phyloP scores from a whole-genome alignment of 2,888 invertebrate genomes.

The Drosophila mayaguana region DNA sequence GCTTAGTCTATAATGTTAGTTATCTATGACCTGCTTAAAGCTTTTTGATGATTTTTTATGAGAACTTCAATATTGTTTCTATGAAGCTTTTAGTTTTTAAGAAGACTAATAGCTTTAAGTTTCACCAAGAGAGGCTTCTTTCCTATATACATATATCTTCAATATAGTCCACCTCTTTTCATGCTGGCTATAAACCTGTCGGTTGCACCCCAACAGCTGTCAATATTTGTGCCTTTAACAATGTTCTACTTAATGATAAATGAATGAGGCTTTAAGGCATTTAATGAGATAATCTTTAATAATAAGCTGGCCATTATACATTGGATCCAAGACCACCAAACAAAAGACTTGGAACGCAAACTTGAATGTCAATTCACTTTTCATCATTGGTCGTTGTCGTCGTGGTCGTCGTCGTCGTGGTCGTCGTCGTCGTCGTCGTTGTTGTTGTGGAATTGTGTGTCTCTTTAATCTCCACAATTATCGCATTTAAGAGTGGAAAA shows the following conservation, averaged over 20 bases:
- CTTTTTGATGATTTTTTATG: neutral
- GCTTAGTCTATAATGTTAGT: too few species aligned
- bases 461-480: constrained; percentile 17
- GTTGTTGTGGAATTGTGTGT: neutral
- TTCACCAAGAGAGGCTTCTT: too few species aligned
- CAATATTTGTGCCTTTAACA: neutral
- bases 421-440: neutral
- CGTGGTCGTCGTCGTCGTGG: neutral
- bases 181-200: neutral
- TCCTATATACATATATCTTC: neutral
- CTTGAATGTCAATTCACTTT: constrained; percentile 26
- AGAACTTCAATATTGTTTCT: neutral
- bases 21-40: too few species aligned
- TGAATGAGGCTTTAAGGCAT: constrained; percentile 2
- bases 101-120: too few species aligned
- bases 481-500: constrained; percentile 18
- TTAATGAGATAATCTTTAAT: constrained; percentile 8
- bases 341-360: constrained; percentile 44
- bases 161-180: neutral
- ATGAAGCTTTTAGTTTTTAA: neutral
- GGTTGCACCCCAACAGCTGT: neutral
- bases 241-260: constrained; percentile 18
- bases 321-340: constrained; percentile 12
- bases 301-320: constrained; percentile 10
- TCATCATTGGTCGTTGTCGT: constrained; percentile 2